These are phyloP conservation scores for Lamellibrachia satsuma DNA, from an alignment of 2,888 invertebrate species.

Conservation along the genomic window DNA sequence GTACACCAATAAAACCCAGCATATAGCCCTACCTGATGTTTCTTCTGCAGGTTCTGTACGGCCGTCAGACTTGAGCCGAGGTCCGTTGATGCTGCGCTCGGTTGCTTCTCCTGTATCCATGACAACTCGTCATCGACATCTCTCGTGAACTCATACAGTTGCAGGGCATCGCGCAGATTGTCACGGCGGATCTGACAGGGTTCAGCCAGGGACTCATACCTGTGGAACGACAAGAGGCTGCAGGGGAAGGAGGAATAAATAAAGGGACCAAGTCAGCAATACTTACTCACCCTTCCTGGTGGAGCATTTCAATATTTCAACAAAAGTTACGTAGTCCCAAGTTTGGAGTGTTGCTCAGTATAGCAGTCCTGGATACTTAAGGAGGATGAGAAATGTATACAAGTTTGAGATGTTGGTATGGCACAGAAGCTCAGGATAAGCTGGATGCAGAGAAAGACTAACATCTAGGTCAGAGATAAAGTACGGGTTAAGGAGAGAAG, in stretches of 20 bases:
- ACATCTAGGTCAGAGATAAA: no score
- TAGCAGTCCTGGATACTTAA: no score
- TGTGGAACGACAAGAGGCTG: slow-evolving; percentile 46
- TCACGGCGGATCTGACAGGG: slow-evolving; percentile 91
- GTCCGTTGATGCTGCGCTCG: slow-evolving; percentile 77
- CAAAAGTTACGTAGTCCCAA: neutral
- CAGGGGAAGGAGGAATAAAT: neutral
- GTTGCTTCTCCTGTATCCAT: slow-evolving; percentile 86
- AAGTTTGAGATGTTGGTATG: no score
- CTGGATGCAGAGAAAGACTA: no score
- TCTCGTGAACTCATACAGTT: slow-evolving; percentile 87
- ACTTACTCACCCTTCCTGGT: neutral
- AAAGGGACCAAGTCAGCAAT: neutral
- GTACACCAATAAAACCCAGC: neutral
- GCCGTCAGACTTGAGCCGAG: slow-evolving; percentile 75
- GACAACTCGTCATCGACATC: slow-evolving; percentile 92
- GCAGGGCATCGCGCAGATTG: slow-evolving; percentile 88
- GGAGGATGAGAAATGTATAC: no score
- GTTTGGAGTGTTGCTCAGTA: no score
- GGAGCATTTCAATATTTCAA: neutral
- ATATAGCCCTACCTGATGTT: slow-evolving; percentile 75
- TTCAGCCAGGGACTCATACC: slow-evolving; percentile 83
- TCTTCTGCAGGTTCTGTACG: slow-evolving; percentile 90
- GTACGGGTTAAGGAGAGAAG: no score
- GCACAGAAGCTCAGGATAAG: no score